Conservation (phyloP, 1,140 invertebrate genomes). For the Coboldia fuscipes region DNA sequence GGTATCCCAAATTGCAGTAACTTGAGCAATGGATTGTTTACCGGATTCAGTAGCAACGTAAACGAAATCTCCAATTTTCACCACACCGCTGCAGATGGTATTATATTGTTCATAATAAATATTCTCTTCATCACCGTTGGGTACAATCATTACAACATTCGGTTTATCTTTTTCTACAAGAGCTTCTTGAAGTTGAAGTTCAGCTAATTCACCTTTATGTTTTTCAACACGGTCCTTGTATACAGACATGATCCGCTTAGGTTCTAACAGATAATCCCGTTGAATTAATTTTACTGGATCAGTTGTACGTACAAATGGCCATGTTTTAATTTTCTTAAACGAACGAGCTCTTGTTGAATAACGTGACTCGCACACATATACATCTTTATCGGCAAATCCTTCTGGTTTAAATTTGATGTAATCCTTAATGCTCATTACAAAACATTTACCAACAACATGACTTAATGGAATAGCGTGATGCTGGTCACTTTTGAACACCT, state of each 20-base stretch:
- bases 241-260: slow-evolving; percentile 76
- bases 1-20: slow-evolving; percentile 85
- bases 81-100: slow-evolving; percentile 50
- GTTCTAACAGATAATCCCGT: slow-evolving; percentile 52
- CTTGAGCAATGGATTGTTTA: slow-evolving; percentile 74
- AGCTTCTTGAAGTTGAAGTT: slow-evolving; percentile 59
- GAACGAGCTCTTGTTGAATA: slow-evolving; percentile 67
- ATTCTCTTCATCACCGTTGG: slow-evolving; percentile 43
- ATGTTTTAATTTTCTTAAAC: slow-evolving; percentile 92
- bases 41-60: slow-evolving; percentile 75
- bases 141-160: slow-evolving; percentile 35
- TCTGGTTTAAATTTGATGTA: slow-evolving; percentile 81
- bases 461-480: slow-evolving; percentile 56
- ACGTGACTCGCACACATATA: slow-evolving; percentile 91
- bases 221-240: slow-evolving; percentile 81
- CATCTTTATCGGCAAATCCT: slow-evolving; percentile 77
- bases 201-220: slow-evolving; percentile 73
- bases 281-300: slow-evolving; percentile 40
- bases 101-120: slow-evolving; percentile 86
- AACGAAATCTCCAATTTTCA: slow-evolving; percentile 85
- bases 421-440: slow-evolving; percentile 85
- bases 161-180: slow-evolving; percentile 60
- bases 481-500: slow-evolving; percentile 88
- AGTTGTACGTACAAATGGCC: slow-evolving; percentile 32
- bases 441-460: slow-evolving; percentile 79